Evolutionary conservation across 2,113 vertebrate species (phyloP), one percentile per base, ranked within the genome.

Genomic region (Crotalus helleri): DNA sequence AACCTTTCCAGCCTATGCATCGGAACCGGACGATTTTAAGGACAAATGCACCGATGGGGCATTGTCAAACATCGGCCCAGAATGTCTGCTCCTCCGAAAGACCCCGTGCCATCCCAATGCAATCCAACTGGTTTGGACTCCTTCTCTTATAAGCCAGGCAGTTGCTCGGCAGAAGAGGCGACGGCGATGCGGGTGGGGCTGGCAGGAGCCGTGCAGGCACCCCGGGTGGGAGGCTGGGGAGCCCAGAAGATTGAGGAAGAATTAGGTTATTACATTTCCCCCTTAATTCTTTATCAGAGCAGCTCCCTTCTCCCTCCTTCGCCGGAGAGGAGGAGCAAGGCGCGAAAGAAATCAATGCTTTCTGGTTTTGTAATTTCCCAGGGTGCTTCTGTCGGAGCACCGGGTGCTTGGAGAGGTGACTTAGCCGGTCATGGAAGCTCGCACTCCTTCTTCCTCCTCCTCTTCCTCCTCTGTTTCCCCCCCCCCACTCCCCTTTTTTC

Each of bases 351-450:
- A 99, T 99, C 98, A 98, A 98, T 99, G 98, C 97, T 95, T 98
- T 99, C 98, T 98, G 98, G 98, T 98, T 98, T 97, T 95, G 96
- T 99, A 98, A 99, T 99, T 99, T 99, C 99, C 99, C 99, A 98
- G 96, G 98, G 98, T 98, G 98, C 98, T 96, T 97, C 96, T 96
- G 98, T 96, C 92, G 95, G 96, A 95, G 97, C 95, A 96, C 97
- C 93, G 95, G 94, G 97, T 97, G 97, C 96, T 95, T 81, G 97
- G 97, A 96, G 98, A 98, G 98, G 98, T 99, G 99, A 99, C 98
- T 98, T 98, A 98, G 98, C 98, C 96, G 97, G 98, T 98, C 98
- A 97, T 93, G 96, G 98, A 97, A 97, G 97, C 95, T 95, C 97
- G 97, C 98, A 97, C 97, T 97, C 98, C 97, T 97, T 95, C 96